Evolutionary conservation across 2,888 invertebrate genomes (phyloP), one percentile per base, ranked within the genome.

Genomic region (Synanthedon formicaeformis): DNA sequence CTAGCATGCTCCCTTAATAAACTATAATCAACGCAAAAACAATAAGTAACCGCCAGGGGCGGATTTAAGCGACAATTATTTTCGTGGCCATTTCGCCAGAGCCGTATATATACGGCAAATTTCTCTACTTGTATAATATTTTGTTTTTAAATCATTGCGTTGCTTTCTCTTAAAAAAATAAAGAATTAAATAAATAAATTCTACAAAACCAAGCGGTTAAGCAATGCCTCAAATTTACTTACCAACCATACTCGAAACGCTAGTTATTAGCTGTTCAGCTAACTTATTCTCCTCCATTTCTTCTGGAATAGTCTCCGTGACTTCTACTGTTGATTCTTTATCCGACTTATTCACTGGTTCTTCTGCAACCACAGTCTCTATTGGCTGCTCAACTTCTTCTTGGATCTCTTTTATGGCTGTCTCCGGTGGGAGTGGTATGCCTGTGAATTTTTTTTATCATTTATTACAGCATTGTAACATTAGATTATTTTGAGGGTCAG

Each of bases 241-340:
- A 85, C 86, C 85, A 54, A 84, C 78, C 79, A 84, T 81, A 60
- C 69, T 73, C 60, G 80, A 80, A 0, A 85, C 78, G 3, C 70
- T 78, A 40, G 61, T 69, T 52, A 83, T 64, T 16, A 87, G 53
- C 51, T 84, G 73, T 6, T 84, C 73, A 3, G 81, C 77, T 48
- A 83, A 56, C 13, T 62, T 67, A 63, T 79, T 66, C 40, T 64
- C 54, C 52, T 79, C 77, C 71, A 71, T 71, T 12, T 74, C 75
- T 59, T 67, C 66, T 55, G 56, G 61, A 11, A 60, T 66, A 27
- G 66, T 64, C 51, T 63, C 61, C 8, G 64, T 59, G 45, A 69
- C 67, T 55, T 67, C 64, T 53, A 59, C 56, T 5, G 57, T 55
- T 40, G 57, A 56, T 53, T 59, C 59, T 23, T 56, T 34, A 6